These are phyloP conservation scores for Ommatoiulus sabulosus DNA, from an alignment of 2,888 invertebrate species.

Conservation along the genomic window DNA sequence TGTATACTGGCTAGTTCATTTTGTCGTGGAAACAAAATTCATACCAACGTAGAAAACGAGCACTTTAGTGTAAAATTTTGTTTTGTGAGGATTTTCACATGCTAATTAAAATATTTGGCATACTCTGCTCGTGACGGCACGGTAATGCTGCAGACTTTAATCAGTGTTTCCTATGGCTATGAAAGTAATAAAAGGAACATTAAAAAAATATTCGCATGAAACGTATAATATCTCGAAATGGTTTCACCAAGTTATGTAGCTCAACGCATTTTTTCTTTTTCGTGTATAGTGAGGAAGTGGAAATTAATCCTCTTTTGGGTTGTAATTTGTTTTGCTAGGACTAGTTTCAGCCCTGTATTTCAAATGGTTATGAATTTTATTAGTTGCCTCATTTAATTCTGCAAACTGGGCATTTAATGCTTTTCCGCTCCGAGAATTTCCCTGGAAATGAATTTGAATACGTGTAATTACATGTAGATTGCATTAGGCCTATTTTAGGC, in stretches of 20 bases:
- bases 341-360: neutral
- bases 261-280: neutral
- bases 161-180: neutral
- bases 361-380: slow-evolving; percentile 31
- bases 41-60: too few species aligned
- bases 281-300: neutral
- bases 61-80: too few species aligned
- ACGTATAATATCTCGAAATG: neutral
- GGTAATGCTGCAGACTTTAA: neutral
- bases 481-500: neutral
- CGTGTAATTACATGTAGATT: slow-evolving; percentile 31
- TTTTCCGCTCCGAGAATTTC: slow-evolving; percentile 15
- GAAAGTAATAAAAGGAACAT: neutral
- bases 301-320: neutral
- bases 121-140: neutral
- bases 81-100: neutral
- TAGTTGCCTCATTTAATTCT: slow-evolving; percentile 31
- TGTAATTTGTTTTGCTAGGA: neutral
- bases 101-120: slow-evolving; percentile 3
- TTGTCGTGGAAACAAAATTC: too few species aligned
- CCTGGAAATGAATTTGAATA: slow-evolving; percentile 1
- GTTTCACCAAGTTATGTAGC: neutral
- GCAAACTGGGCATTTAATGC: slow-evolving; percentile 16
- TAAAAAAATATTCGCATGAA: neutral
- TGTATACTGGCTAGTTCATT: too few species aligned